Evolutionary conservation across 1,140 invertebrate genomes (phyloP).

Genomic region (Alviniconcha marisindica): DNA sequence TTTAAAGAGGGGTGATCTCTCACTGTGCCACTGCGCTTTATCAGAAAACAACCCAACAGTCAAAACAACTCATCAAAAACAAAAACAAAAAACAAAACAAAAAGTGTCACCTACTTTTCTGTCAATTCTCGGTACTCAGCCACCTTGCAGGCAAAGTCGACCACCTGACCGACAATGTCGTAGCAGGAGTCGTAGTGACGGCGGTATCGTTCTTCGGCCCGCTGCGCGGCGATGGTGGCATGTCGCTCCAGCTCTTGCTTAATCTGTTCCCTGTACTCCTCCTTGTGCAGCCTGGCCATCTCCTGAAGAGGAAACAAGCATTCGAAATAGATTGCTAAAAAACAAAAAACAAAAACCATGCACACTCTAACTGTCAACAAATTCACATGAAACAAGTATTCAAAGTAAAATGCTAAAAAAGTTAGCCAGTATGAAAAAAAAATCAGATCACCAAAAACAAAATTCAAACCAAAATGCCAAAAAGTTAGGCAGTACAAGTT

Average conservation of each 20-base stretch:
- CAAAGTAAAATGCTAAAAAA: no score
- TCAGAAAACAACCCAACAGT: neutral
- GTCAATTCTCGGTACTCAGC: conserved; percentile 75
- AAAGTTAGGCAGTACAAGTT: no score
- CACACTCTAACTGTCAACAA: no score
- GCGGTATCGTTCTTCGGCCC: conserved; percentile 68
- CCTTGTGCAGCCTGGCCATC: conserved; percentile 67
- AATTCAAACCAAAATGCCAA: no score
- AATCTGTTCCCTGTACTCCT: conserved; percentile 73
- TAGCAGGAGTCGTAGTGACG: conserved; percentile 73
- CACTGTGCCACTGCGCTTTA: no score
- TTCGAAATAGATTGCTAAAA: no score
- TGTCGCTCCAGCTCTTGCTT: conserved; percentile 71
- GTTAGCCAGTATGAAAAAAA: no score
- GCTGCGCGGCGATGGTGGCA: conserved; percentile 72
- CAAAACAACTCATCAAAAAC: neutral
- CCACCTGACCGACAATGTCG: conserved; percentile 68
- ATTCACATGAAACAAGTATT: no score
- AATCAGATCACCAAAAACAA: no score
- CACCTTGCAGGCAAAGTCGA: conserved; percentile 73
- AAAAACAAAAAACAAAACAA: neutral
- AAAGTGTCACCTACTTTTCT: conserved; percentile 70
- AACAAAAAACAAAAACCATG: no score
- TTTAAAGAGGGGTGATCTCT: no score
- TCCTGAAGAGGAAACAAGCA: conserved; percentile 64